Conservation (phyloP, 2,797 vertebrate genomes). For the Oreochromis grahami region DNA sequence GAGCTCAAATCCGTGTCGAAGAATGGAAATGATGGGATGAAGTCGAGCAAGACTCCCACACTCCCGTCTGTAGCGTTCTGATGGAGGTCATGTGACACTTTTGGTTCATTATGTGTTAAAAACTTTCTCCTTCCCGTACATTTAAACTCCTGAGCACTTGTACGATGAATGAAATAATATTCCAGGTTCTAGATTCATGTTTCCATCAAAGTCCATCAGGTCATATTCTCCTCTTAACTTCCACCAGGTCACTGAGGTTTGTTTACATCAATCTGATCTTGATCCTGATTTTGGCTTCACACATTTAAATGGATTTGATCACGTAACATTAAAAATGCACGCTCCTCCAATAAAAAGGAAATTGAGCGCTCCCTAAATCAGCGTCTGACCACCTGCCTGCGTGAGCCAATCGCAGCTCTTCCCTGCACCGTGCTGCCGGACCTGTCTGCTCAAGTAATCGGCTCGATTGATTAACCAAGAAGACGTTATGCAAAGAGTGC, state of each 20-base stretch:
- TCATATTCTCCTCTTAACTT: not conserved
- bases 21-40: not conserved
- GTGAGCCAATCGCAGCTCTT: not conserved
- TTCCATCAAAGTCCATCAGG: not conserved
- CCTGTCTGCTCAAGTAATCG: too few relatives aligned
- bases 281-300: not conserved
- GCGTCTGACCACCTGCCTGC: not conserved
- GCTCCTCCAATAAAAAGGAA: not conserved
- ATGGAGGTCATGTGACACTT: not conserved
- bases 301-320: not conserved
- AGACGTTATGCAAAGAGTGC: not conserved
- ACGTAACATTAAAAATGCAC: not conserved
- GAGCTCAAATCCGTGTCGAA: not conserved
- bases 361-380: fast-evolving
- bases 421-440: not conserved
- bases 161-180: not conserved
- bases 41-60: not conserved
- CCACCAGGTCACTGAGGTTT: not conserved
- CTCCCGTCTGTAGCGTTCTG: conserved; percentile 50
- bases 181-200: not conserved
- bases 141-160: not conserved
- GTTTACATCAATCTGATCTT: fast-evolving
- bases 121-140: not conserved
- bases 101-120: not conserved
- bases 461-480: fast-evolving